Percentiles rank a stretch among this genome's conserved stretches.
These are phyloP conservation scores for Pachyuromys duprasi DNA, from an alignment of 2,797 vertebrate genomes.

Conservation along the genomic window DNA sequence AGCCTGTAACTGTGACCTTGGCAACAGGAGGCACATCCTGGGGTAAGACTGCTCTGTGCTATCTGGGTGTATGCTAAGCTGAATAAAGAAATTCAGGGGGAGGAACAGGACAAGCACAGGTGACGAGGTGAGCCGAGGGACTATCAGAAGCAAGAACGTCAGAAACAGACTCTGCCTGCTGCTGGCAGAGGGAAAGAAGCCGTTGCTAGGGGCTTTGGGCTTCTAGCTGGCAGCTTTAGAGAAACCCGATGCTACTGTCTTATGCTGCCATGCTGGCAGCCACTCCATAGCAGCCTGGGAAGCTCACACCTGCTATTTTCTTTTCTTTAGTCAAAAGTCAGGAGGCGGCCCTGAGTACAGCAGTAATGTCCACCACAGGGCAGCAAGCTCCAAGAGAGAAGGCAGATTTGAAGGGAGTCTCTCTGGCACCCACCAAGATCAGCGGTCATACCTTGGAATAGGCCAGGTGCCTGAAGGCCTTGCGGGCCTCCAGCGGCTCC, in stretches of 20 bases:
- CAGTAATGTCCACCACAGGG: rapidly evolving
- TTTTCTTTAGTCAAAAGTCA: background rate
- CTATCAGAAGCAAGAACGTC: no score
- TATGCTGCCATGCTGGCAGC: background rate
- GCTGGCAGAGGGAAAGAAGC: rapidly evolving
- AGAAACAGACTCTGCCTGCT: background rate
- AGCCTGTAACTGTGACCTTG: background rate
- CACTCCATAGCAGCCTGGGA: rapidly evolving
- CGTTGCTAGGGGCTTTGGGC: no score
- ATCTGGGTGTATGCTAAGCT: background rate
- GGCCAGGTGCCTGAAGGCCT: constrained; percentile 93
- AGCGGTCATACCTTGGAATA: constrained; percentile 92
- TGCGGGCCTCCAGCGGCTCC: constrained; percentile 95
- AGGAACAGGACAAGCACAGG: background rate
- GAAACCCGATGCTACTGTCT: rapidly evolving
- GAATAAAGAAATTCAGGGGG: background rate
- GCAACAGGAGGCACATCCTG: background rate
- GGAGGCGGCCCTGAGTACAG: background rate
- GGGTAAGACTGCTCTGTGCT: background rate
- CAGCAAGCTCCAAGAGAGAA: background rate
- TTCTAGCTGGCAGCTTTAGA: rapidly evolving
- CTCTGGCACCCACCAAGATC: rapidly evolving
- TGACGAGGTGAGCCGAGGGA: background rate
- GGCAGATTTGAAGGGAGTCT: rapidly evolving
- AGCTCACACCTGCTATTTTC: background rate